phyloP scores from a whole-genome alignment of 2,888 invertebrate species.

The Lamellibrachia satsuma region DNA sequence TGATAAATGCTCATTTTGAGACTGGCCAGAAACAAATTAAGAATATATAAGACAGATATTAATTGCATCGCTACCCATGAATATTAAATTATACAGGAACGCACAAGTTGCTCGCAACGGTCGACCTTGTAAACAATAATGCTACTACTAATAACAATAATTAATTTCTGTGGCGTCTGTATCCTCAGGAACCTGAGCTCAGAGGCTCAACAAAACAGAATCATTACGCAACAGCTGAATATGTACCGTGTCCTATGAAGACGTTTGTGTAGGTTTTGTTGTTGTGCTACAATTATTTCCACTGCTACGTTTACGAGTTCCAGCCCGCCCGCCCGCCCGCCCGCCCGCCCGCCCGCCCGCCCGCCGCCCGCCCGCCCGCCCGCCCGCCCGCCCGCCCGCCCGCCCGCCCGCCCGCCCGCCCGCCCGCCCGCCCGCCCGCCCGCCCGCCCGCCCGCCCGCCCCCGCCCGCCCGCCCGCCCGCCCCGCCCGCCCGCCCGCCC shows the following conservation, averaged over 20 bases:
- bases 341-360: too few relatives aligned
- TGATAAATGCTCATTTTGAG: background rate
- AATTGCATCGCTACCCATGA: background rate
- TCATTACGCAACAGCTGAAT: background rate
- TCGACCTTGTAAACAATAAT: background rate
- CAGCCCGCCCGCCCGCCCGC: too few relatives aligned
- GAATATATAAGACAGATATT: background rate
- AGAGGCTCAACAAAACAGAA: background rate
- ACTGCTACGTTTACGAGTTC: too few relatives aligned
- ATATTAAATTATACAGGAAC: background rate
- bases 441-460: too few relatives aligned
- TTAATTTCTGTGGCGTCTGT: too few relatives aligned
- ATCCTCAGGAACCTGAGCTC: too few relatives aligned
- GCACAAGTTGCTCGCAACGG: background rate
- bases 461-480: too few relatives aligned
- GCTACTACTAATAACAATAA: background rate
- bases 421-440: too few relatives aligned
- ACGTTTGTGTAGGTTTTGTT: background rate
- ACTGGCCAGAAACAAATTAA: background rate
- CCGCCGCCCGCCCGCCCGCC: too few relatives aligned
- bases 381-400: too few relatives aligned
- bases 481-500: too few relatives aligned
- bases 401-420: too few relatives aligned
- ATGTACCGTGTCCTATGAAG: background rate
- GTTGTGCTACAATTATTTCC: background rate